A percentile compares a stretch with the other conserved stretches of the same genome.
These are phyloP conservation scores for Eurystomus gularis DNA, from an alignment of 2,113 vertebrate species.

Conservation along the genomic window DNA sequence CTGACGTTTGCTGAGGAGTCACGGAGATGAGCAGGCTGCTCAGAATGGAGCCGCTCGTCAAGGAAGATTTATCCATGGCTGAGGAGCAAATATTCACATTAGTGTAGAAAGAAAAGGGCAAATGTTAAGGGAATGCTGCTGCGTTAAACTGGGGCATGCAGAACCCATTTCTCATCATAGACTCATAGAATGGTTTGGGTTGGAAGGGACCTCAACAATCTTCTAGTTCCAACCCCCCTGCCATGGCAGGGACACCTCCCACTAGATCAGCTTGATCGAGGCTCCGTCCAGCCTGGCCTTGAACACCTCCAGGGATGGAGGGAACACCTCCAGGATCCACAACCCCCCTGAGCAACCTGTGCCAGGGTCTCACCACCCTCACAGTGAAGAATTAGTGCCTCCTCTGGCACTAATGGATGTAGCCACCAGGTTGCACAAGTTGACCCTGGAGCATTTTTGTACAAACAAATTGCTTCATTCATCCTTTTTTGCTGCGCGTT, in stretches of 20 bases:
- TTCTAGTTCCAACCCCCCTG: too few relatives aligned
- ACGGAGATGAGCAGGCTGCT: neutral
- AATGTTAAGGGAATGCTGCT: neutral
- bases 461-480: neutral
- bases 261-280: too few relatives aligned
- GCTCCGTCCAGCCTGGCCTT: too few relatives aligned
- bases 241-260: too few relatives aligned
- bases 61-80: neutral
- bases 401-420: neutral
- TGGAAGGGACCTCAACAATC: too few relatives aligned
- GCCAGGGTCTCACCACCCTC: too few relatives aligned
- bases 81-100: neutral
- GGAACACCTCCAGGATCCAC: too few relatives aligned
- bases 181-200: too few relatives aligned
- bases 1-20: neutral
- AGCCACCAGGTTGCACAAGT: neutral
- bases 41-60: neutral
- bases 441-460: neutral
- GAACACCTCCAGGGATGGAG: too few relatives aligned
- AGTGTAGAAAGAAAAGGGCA: neutral
- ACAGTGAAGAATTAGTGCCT: too few relatives aligned
- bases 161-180: neutral
- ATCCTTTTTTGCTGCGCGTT: neutral
- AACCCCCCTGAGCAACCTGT: too few relatives aligned
- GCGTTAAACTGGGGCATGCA: accelerated